Base-by-base conservation (phyloP, 2,888 invertebrate genomes). In the Gisinianus flammeolus region DNA sequence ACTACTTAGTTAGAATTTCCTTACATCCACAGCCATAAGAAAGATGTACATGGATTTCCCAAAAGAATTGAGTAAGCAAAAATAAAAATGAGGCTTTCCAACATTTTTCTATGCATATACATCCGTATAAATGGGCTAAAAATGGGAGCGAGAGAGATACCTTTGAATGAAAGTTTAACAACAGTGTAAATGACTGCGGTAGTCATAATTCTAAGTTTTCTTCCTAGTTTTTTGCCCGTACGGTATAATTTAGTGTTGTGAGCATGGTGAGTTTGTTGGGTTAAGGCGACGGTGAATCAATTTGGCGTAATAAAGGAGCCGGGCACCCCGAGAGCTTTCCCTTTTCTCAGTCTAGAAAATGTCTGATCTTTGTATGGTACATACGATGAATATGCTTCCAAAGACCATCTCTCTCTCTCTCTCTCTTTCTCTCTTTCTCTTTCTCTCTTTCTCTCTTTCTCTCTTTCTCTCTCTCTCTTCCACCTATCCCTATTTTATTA, bases 261-360 rank as follows among this genome's bases (percentile, higher is more conserved):
- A 5, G 56, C 76, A 69, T 70, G 76, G 76, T 35, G 76, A 69
- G 76, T 76, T 76, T 56, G 70, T 64, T 70, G 77, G 76, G 77
- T 77, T 77, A 77, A 77, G 77, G 56, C 68, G 83, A 83, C 79
- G 79, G 79, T 81, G 80, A 83, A 83, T 83, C 83, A 83, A 83
- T 83, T 83, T 82, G 79, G 79, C 74, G 81, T 79, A 80, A 81
- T 82, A 81, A 82, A 82, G 80, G 77, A 79, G 26, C 76, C 79
- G 80, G 80, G 74, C 81, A 80, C 83, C 77, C 52, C 62, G 77
- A 77, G 77, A n/a, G 35, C 71, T 71, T 77, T 77, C 77, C 77
- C 77, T 69, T 77, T 44, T 26, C 44, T 26, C 12, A 44, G 19
- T 44, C 44, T 44, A 44, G n/a, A n/a, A n/a, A n/a, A n/a, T n/a